phyloP scores from a whole-genome alignment of 2,113 vertebrate genomes.

The Colaptes auratus region DNA sequence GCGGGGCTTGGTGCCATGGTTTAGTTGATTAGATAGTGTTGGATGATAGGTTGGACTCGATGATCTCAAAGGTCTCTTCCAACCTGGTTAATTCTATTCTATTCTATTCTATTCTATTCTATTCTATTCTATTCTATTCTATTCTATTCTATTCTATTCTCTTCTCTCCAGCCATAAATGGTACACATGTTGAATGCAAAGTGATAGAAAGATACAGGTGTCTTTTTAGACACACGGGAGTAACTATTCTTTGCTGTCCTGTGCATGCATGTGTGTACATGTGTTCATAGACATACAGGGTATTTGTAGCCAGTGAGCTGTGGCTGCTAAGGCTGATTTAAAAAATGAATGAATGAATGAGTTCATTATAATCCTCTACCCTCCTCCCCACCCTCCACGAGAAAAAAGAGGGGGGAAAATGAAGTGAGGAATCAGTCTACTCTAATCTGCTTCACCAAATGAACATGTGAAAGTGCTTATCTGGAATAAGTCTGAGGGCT shows the following conservation, averaged over 20 bases:
- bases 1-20: too few relatives aligned
- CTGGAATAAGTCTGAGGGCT: constrained; percentile 47
- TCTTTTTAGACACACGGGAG: neutral
- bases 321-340: neutral
- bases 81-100: too few relatives aligned
- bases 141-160: too few relatives aligned
- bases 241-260: neutral
- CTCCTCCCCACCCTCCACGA: fast-evolving
- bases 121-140: too few relatives aligned
- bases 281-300: neutral
- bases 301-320: neutral
- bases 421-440: neutral
- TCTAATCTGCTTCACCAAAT: constrained; percentile 50
- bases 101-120: too few relatives aligned
- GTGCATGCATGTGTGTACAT: fast-evolving
- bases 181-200: neutral
- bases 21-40: too few relatives aligned
- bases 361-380: neutral
- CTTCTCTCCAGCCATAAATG: neutral
- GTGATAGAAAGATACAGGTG: neutral
- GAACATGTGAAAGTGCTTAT: constrained; percentile 51
- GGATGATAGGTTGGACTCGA: too few relatives aligned
- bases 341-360: neutral
- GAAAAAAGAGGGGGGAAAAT: neutral
- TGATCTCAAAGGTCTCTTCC: too few relatives aligned